Evolutionary conservation across 2,888 invertebrate species (phyloP).

Genomic region (Xylota sylvarum): DNA sequence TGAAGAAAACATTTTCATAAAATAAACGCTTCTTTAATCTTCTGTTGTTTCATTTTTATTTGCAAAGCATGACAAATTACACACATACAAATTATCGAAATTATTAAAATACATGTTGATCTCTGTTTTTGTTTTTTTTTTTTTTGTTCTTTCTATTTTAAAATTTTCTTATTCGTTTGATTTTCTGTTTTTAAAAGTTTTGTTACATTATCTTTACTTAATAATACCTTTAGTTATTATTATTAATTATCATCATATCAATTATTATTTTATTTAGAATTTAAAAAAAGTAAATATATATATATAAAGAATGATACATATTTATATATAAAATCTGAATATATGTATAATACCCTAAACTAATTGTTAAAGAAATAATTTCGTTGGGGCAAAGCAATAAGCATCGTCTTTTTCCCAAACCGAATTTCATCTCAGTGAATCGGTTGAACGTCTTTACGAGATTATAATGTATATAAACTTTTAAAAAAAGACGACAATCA

Average conservation of each 20-base stretch:
- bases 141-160: conserved; percentile 24
- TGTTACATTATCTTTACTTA: conserved; percentile 62
- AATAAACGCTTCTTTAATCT: neutral
- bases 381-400: conserved; percentile 19
- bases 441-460: neutral
- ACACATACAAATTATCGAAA: conserved; percentile 73
- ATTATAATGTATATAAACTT: neutral
- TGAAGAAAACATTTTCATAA: neutral
- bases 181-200: conserved; percentile 36
- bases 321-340: conserved; percentile 57
- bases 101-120: conserved; percentile 74
- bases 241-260: conserved; percentile 47
- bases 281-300: conserved; percentile 56
- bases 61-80: conserved; percentile 76
- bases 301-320: conserved; percentile 50
- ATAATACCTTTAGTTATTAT: conserved; percentile 36
- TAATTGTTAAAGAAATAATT: conserved; percentile 48
- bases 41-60: conserved; percentile 67
- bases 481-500: neutral
- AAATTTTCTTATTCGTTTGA: conserved; percentile 40
- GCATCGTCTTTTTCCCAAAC: conserved; percentile 6
- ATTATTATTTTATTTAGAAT: conserved; percentile 39
- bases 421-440: neutral
- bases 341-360: conserved; percentile 40
- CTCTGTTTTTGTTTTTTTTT: conserved; percentile 20